Evolutionary conservation across 2,888 invertebrate genomes (phyloP), one percentile per base, ranked within the genome.

Genomic region (Aporophyla lueneburgensis): DNA sequence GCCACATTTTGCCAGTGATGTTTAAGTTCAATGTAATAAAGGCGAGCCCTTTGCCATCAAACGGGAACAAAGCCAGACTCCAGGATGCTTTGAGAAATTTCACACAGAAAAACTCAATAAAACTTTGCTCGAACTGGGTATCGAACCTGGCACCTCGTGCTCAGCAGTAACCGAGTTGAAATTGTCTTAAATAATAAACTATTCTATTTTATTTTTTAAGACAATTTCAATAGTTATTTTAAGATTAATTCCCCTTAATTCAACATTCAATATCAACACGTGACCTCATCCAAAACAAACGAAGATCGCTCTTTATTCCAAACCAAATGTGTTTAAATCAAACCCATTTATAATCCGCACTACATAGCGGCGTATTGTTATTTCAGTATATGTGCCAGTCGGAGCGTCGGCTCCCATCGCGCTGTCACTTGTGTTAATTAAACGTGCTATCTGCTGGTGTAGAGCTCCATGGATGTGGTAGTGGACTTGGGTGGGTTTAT

Each of bases 361-460:
- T 87, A 86, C 85, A 84, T 79, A 85, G 78, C 84, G 53, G 70
- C 56, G 87, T 89, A 88, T 92, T 92, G 91, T 93, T 90, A 89
- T 89, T 88, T 83, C 87, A 84, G 88, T 86, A 86, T 89, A 89
- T 88, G 80, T 86, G 89, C 86, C 88, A 87, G 92, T 89, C 90
- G 86, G 90, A 86, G 82, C 88, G 87, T 85, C 85, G 81, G 89
- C 93, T 92, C 92, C 88, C 94, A 91, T 91, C 93, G 92, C 88
- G 86, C 94, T 94, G 96, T 96, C 96, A 96, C 94, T 96, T 93
- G 93, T 95, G 96, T 96, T 96, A 96, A 96, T 96, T 96, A 96
- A 96, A 96, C 96, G 94, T 92, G 93, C 92, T 91, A 85, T 87
- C 86, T 86, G 77, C 14, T 76, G 90, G 79, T 71, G 69, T 89